Evolutionary conservation across 2,113 vertebrate genomes (phyloP), one percentile per base, ranked within the genome.

Genomic region (Trogon melanurus): DNA sequence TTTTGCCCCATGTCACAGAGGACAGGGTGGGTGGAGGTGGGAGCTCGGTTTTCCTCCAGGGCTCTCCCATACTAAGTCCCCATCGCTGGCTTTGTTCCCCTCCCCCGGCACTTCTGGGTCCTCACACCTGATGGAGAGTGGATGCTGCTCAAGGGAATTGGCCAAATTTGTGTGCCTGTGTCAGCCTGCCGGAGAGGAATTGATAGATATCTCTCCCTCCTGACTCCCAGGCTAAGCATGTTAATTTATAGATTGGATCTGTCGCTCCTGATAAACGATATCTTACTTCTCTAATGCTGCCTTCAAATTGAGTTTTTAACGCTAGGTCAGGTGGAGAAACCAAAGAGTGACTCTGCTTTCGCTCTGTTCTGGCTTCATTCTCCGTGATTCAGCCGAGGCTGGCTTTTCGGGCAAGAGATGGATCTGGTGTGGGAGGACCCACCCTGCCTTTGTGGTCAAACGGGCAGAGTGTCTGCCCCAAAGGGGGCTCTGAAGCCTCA

Each of bases 181-280:
- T 93, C 93, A 89, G 90, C 65, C 73, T 92, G 71, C 85, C 0
- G 13, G 87, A 48, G 66, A 93, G 85, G 94, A 96, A 95, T 75
- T 96, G 97, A 97, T 93, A 92, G 95, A 93, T 95, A 60, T 76
- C 79, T 90, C 75, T 95, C 79, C 65, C 70, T 94, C 66, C 71
- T 66, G 50, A 65, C 85, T 97, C 84, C 92, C 85, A 82, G 88
- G 82, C 92, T 94, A 82, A 94, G 79, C 93, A 67, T 89, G 92
- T 88, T 96, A 95, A 97, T 96, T 96, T 95, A 95, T 96, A 96
- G 94, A 95, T 97, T 96, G 97, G 93, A 96, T 95, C 92, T 97
- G 96, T 94, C 91, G 30, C 73, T 90, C 89, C 54, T 96, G 96
- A 96, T 97, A 96, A 96, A 97, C 2, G n/a, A 96, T 91, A 89